phyloP scores from a whole-genome alignment of 64 coral and sea anemone species.

The Stichodactyla mertensii region DNA sequence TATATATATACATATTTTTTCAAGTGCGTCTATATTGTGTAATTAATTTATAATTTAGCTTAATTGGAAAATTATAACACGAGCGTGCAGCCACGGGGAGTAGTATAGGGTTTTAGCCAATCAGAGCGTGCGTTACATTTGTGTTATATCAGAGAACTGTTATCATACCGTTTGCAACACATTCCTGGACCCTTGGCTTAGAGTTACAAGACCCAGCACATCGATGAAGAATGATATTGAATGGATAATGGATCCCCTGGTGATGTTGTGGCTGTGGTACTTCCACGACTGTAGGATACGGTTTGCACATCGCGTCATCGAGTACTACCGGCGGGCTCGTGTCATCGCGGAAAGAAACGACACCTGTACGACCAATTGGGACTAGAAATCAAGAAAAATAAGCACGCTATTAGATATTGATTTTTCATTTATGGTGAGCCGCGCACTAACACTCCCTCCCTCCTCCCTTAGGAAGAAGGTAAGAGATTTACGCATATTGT shows the following conservation, averaged over 20 bases:
- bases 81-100: no score
- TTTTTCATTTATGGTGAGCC: no score
- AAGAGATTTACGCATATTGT: no score
- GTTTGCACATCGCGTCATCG: not conserved
- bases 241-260: not conserved
- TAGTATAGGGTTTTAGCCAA: no score
- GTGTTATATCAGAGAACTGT: not conserved
- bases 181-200: constrained; percentile 2
- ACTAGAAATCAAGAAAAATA: not conserved
- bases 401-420: not conserved
- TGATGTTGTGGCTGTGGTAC: not conserved
- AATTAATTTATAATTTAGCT: no score
- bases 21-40: no score
- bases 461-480: no score
- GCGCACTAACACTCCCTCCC: no score
- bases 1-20: no score
- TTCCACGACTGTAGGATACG: constrained; percentile 13
- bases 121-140: no score
- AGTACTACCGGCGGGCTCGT: not conserved
- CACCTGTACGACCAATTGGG: not conserved
- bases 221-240: not conserved
- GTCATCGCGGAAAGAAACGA: not conserved
- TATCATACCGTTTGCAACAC: not conserved
- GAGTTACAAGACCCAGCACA: constrained; percentile 10
- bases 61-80: no score